Conservation (phyloP, 2,113 vertebrate genomes). For the Catharus minimus region DNA sequence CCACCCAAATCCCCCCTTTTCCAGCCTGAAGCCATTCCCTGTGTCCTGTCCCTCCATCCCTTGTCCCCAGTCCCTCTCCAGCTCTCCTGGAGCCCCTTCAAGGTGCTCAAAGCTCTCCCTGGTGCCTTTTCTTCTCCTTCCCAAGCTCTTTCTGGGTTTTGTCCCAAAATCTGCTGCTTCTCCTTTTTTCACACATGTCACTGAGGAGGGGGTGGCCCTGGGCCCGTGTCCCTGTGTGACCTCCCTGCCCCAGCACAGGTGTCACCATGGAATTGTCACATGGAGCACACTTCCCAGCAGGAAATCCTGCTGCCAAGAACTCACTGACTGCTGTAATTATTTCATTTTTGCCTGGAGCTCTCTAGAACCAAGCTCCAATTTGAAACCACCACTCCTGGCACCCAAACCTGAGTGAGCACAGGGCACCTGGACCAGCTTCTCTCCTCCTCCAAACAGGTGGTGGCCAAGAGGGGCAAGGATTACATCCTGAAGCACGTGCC, state of each 20-base stretch:
- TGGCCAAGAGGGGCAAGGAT: constrained; percentile 92
- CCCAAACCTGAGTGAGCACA: accelerated
- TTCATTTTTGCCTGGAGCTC: background rate
- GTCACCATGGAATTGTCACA: accelerated
- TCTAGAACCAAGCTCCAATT: background rate
- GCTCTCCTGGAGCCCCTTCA: background rate
- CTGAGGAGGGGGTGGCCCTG: background rate
- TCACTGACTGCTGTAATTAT: background rate
- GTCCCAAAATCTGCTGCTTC: accelerated
- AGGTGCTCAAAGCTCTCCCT: background rate
- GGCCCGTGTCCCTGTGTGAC: accelerated
- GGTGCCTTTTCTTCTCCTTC: background rate
- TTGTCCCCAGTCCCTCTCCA: background rate
- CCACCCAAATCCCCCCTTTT: background rate
- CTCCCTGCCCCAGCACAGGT: background rate
- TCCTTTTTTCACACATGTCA: accelerated
- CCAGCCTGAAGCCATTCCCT: background rate
- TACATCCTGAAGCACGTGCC: constrained; percentile 98
- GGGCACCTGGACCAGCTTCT: background rate
- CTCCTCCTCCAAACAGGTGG: constrained; percentile 79
- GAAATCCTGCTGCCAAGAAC: background rate
- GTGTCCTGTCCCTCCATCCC: background rate
- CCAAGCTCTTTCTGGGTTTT: background rate
- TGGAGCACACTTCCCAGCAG: accelerated
- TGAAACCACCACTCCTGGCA: accelerated